Percentiles rank a stretch among this genome's conserved stretches.
Evolutionary conservation across 2,113 vertebrate species (phyloP).

Genomic region (Azemiops feae): DNA sequence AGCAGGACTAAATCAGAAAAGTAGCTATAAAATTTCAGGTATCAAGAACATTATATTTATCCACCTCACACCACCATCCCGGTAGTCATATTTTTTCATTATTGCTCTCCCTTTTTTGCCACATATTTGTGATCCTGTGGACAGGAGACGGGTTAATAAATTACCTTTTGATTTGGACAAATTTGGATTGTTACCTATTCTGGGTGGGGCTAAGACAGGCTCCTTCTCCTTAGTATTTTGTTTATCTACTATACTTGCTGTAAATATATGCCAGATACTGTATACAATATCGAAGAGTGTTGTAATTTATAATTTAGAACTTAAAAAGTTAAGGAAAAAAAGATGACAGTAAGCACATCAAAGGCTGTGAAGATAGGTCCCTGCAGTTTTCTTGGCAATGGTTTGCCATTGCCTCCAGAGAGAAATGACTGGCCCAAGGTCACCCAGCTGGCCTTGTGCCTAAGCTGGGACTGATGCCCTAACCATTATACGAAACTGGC

Average conservation of each 20-base stretch:
- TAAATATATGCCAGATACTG: neutral
- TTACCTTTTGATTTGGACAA: neutral
- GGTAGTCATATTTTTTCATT: neutral
- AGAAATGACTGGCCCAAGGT: no score
- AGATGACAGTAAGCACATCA: neutral
- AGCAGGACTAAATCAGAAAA: neutral
- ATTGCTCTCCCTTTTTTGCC: neutral
- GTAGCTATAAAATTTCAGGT: neutral
- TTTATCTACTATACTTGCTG: neutral
- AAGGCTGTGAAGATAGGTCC: neutral
- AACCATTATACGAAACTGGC: neutral
- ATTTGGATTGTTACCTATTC: neutral
- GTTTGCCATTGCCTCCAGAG: no score
- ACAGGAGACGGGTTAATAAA: neutral
- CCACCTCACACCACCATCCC: neutral
- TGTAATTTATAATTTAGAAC: neutral
- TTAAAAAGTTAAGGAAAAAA: neutral
- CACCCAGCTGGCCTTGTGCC: no score
- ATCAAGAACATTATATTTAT: neutral
- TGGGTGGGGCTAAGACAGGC: neutral
- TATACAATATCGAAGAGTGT: no score
- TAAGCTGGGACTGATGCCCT: neutral
- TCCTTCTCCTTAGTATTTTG: no score
- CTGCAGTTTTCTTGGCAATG: neutral
- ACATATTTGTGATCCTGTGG: neutral